Evolutionary conservation across 2,113 vertebrate species (phyloP).

Genomic region (Muntiacus reevesi): DNA sequence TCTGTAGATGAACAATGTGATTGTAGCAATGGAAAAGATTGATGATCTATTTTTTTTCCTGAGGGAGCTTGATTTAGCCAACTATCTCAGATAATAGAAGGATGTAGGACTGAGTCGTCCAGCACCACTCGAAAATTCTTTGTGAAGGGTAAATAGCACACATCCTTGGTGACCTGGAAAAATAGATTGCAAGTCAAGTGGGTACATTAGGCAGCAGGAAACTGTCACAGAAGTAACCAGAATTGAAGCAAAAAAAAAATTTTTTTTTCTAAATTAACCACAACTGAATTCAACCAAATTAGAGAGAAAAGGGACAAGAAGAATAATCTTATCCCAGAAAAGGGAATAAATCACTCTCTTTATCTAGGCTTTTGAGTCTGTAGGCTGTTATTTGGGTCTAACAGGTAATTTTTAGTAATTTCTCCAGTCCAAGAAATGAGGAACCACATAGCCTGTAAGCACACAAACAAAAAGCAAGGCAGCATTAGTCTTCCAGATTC

Average conservation of each 20-base stretch:
- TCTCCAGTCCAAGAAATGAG: constrained; percentile 4
- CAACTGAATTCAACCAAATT: constrained; percentile 26
- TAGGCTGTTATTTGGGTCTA: background rate
- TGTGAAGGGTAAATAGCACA: background rate
- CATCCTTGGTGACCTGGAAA: constrained; percentile 17
- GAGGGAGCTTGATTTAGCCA: background rate
- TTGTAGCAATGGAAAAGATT: constrained; percentile 43
- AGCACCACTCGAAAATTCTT: background rate
- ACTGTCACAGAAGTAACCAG: background rate
- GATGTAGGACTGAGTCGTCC: background rate
- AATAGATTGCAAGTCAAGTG: background rate
- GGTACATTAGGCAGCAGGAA: background rate
- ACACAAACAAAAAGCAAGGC: background rate
- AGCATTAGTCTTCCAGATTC: background rate
- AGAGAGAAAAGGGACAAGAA: background rate
- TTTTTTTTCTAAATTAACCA: background rate
- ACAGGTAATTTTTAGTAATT: background rate
- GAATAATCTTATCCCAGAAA: background rate
- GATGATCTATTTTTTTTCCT: background rate
- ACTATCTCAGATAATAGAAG: constrained; percentile 9
- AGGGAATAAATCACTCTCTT: background rate
- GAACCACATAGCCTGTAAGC: background rate
- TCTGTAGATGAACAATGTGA: constrained; percentile 13
- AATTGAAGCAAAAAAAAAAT: background rate
- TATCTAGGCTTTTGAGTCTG: background rate